Conservation (phyloP, 1,140 invertebrate species). For the Thalassaphorura encarpata region DNA sequence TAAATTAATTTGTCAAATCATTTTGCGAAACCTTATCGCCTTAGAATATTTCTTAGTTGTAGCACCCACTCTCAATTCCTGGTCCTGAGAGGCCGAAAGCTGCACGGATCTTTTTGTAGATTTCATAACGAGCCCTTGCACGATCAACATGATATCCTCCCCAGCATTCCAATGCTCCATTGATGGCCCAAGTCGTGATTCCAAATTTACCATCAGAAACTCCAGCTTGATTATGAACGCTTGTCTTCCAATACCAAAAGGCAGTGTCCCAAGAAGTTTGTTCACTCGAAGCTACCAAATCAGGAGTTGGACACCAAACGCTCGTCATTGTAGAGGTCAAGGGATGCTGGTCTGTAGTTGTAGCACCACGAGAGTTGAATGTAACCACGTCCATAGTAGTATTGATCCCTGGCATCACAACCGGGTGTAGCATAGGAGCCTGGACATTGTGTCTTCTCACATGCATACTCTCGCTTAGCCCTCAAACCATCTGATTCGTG, state of each 20-base stretch:
- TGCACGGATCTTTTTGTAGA: conserved; percentile 9
- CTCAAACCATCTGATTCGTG: conserved; percentile 14
- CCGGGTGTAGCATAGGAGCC: background rate
- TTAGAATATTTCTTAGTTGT: conserved; percentile 2
- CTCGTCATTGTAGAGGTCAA: conserved; percentile 4
- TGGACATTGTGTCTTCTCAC: background rate
- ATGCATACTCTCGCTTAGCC: background rate
- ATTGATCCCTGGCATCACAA: too few relatives aligned
- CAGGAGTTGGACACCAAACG: conserved; percentile 10
- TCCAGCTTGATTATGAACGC: conserved; percentile 9
- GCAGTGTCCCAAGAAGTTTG: conserved; percentile 9
- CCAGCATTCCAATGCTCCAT: conserved; percentile 13
- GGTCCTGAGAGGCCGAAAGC: conserved; percentile 19
- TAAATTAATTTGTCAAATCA: too few relatives aligned
- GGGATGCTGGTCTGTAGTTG: conserved; percentile 14
- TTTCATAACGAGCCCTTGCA: conserved; percentile 9
- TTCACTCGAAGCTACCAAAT: conserved; percentile 19
- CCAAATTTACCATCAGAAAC: conserved; percentile 20
- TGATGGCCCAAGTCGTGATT: conserved; percentile 16
- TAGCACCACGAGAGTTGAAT: conserved; percentile 25
- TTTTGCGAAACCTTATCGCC: too few relatives aligned
- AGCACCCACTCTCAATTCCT: conserved; percentile 16
- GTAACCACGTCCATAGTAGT: conserved; percentile 21
- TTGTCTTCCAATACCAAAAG: conserved; percentile 18
- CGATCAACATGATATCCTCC: background rate